Percentiles rank a stretch among this genome's conserved stretches.
phyloP scores from a whole-genome alignment of 1,140 invertebrate genomes.

The Drosophila orosa region DNA sequence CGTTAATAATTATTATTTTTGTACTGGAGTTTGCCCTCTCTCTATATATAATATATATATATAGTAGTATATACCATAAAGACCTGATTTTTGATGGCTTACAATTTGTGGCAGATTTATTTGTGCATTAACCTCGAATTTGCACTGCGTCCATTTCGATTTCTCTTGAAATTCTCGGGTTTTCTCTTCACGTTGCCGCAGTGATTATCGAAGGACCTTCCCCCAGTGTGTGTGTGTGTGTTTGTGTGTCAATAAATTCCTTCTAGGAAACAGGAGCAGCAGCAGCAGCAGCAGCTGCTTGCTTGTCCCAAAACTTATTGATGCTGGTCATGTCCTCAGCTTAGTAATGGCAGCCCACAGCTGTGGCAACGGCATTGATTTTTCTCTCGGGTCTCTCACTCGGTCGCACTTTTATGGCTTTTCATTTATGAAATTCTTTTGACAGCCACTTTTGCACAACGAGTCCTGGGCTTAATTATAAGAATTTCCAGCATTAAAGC shows the following conservation, averaged over 20 bases:
- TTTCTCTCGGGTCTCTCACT: conserved; percentile 51
- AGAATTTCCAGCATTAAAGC: conserved; percentile 21
- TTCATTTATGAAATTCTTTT: conserved; percentile 70
- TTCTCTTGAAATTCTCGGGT: conserved; percentile 10
- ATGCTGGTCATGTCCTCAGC: conserved; percentile 75
- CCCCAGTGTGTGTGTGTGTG: conserved; percentile 4
- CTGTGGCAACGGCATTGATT: conserved; percentile 68
- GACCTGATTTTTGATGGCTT: conserved; percentile 67
- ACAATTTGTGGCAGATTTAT: conserved; percentile 82
- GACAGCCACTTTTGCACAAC: conserved; percentile 55
- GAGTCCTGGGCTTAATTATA: conserved; percentile 43
- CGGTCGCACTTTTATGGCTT: conserved; percentile 67
- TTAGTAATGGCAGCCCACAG: conserved; percentile 49
- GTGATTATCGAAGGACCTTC: conserved; percentile 60
- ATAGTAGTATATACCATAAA: conserved; percentile 1
- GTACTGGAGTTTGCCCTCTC: too few species aligned
- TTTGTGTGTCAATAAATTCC: conserved; percentile 69
- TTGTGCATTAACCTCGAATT: conserved; percentile 82
- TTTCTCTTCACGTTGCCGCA: conserved; percentile 35
- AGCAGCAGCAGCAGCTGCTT: too few species aligned
- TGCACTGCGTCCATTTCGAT: conserved; percentile 70
- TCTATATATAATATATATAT: neutral
- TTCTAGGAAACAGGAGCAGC: conserved; percentile 30
- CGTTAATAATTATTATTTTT: conserved; percentile 81
- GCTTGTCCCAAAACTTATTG: conserved; percentile 71